Conservation (phyloP, 2,888 invertebrate species). For the Neoitamus cyanurus region DNA sequence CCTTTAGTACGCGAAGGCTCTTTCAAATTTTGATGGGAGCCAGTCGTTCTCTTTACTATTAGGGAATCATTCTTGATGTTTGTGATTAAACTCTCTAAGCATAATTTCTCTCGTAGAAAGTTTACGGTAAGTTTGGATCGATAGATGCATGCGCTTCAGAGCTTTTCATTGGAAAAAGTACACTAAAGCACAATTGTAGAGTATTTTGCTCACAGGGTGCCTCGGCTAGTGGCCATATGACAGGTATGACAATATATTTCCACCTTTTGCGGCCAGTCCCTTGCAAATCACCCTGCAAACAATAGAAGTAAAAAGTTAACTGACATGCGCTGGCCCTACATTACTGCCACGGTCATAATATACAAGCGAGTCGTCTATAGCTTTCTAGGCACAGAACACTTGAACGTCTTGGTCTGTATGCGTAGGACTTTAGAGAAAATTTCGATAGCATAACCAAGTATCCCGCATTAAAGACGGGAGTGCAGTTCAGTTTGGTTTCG, state of each 20-base stretch:
- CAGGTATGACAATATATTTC: not conserved
- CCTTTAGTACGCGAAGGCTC: conserved; percentile 2
- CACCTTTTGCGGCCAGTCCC: not conserved
- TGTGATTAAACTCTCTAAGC: conserved; percentile 1
- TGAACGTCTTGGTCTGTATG: conserved; percentile 21
- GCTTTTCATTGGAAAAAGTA: conserved; percentile 36
- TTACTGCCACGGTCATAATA: conserved; percentile 50
- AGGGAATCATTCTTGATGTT: not conserved
- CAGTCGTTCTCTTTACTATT: conserved; percentile 2
- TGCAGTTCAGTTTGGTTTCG: conserved; percentile 65
- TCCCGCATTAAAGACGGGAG: conserved; percentile 51
- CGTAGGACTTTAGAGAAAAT: conserved; percentile 32
- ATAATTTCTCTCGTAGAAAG: conserved; percentile 21
- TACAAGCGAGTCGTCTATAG: conserved; percentile 6
- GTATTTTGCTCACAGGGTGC: conserved; percentile 32
- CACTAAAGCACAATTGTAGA: conserved; percentile 46
- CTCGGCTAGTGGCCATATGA: not conserved
- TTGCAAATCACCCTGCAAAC: conserved; percentile 24
- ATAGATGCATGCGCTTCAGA: conserved; percentile 48
- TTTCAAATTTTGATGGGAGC: not conserved
- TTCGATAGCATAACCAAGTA: conserved; percentile 47
- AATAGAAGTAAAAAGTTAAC: conserved; percentile 40
- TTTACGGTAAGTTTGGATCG: conserved; percentile 46
- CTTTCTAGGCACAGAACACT: not conserved
- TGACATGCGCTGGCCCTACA: conserved; percentile 41